These are phyloP conservation scores for Lycia hirtaria DNA, from an alignment of 2,888 invertebrate species.

Conservation along the genomic window DNA sequence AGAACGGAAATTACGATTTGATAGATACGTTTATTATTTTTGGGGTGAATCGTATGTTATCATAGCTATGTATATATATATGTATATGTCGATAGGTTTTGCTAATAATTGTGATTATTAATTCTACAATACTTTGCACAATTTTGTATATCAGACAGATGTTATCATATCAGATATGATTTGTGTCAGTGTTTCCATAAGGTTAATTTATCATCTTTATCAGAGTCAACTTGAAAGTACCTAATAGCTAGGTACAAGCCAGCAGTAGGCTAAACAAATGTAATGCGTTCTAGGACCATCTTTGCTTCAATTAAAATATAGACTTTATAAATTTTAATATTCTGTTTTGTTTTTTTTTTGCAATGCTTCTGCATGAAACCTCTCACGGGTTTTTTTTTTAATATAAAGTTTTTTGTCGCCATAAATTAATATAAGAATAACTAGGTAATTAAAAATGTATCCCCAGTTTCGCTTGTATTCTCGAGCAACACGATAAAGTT, in stretches of 20 bases:
- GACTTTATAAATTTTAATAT: background rate
- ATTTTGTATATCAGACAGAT: too few relatives aligned
- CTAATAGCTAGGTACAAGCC: too few relatives aligned
- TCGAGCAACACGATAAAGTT: constrained; percentile 68
- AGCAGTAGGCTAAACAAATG: too few relatives aligned
- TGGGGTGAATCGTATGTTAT: background rate
- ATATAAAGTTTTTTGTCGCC: constrained; percentile 56
- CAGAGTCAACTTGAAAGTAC: too few relatives aligned
- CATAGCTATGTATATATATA: background rate
- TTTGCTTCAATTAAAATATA: background rate
- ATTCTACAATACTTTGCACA: too few relatives aligned
- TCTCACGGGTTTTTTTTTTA: constrained; percentile 28
- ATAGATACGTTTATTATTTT: background rate
- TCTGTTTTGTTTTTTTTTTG: background rate
- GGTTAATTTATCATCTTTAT: too few relatives aligned
- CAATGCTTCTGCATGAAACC: background rate
- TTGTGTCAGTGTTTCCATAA: too few relatives aligned
- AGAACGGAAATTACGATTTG: background rate
- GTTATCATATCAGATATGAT: too few relatives aligned
- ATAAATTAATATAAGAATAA: constrained; percentile 71
- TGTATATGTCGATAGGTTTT: too few relatives aligned
- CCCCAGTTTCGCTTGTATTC: constrained; percentile 64
- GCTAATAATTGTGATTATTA: background rate
- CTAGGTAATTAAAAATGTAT: constrained; percentile 73
- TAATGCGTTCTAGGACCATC: too few relatives aligned